A percentile compares a stretch with the other conserved stretches of the same genome.
These are phyloP conservation scores for Colistium nudipinnis DNA, from an alignment of 2,113 vertebrate species.

Conservation along the genomic window DNA sequence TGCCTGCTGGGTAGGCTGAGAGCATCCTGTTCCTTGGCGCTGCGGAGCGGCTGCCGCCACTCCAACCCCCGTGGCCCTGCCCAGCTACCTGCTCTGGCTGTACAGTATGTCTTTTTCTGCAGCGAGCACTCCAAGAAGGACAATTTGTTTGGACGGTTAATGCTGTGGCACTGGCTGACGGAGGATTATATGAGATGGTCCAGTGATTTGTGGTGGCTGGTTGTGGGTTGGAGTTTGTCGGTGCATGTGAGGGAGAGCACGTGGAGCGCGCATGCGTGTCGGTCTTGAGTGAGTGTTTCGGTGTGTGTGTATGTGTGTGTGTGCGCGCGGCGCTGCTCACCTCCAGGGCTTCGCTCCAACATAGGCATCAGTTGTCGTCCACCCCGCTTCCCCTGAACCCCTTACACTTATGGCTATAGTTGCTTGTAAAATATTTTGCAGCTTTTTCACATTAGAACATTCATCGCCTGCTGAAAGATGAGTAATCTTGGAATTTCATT, in stretches of 20 bases:
- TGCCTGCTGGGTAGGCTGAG: slow-evolving; percentile 42
- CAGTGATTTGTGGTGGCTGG: slow-evolving; percentile 75
- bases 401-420: slow-evolving; percentile 47
- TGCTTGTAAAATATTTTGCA: slow-evolving; percentile 16
- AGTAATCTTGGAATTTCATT: slow-evolving; percentile 63
- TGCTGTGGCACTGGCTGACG: slow-evolving; percentile 62
- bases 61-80: slow-evolving; percentile 37
- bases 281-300: neutral
- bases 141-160: slow-evolving; percentile 79
- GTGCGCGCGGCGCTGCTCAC: slow-evolving; percentile 18
- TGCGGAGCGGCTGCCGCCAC: slow-evolving; percentile 38
- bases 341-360: slow-evolving; percentile 62
- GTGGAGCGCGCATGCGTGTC: slow-evolving; percentile 21
- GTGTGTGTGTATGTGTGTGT: neutral
- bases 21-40: slow-evolving; percentile 37
- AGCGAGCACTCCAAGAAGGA: slow-evolving; percentile 68
- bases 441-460: slow-evolving; percentile 37
- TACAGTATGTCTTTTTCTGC: slow-evolving; percentile 70
- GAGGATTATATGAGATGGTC: slow-evolving; percentile 76
- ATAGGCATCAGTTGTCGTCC: slow-evolving; percentile 61
- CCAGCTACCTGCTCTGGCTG: slow-evolving; percentile 57
- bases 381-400: slow-evolving; percentile 27
- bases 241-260: slow-evolving; percentile 25
- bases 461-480: slow-evolving; percentile 56
- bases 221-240: slow-evolving; percentile 46